Evolutionary conservation across 2,113 vertebrate species (phyloP), one percentile per base, ranked within the genome.

Genomic region (Asarcornis scutulata): DNA sequence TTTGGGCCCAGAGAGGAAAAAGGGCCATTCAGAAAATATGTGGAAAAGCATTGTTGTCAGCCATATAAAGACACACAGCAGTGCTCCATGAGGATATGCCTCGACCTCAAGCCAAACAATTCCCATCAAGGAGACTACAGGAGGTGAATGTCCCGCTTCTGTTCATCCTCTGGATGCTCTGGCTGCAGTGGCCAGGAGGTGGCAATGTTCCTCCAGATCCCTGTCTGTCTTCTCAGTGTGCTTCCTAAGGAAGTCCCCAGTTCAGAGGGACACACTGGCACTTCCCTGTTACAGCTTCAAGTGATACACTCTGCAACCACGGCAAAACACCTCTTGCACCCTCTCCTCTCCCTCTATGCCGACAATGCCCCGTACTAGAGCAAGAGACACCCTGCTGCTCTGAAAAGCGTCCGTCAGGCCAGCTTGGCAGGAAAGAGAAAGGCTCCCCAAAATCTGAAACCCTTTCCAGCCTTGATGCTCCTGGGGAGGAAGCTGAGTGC

Each of bases 121-220:
- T 71, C 27, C 34, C 25, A 42, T 29, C 9, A 20, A 62, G 34
- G 6, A 52, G 42, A 26, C 69, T 78, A 71, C 71, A 9, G 48
- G 62, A 86, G n/a, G 23, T 17, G 46, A 18, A 20, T 55, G 73
- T 68, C 73, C 59, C 3, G 80, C 89, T 86, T 46, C 64, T 31
- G 34, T n/a, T 36, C 34, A 38, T 38, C 34, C 23, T 31, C 53
- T 25, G 34, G 12, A 36, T 17, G 88, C 86, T 95, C 73, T 74
- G 92, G 91, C 46, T 80, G 77, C 40, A 97, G 73, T 91, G 91
- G 91, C 95, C 95, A 95, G 96, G 95, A 97, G 95, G 83, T 95
- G 96, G 95, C 96, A 96, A 92, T 96, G 83, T 96, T 88, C 73
- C 80, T 48, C 92, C 76, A 78, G 77, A 67, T 93, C 76, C 46